phyloP scores from a whole-genome alignment of 2,888 invertebrate genomes.

The Drosophila barbarae region DNA sequence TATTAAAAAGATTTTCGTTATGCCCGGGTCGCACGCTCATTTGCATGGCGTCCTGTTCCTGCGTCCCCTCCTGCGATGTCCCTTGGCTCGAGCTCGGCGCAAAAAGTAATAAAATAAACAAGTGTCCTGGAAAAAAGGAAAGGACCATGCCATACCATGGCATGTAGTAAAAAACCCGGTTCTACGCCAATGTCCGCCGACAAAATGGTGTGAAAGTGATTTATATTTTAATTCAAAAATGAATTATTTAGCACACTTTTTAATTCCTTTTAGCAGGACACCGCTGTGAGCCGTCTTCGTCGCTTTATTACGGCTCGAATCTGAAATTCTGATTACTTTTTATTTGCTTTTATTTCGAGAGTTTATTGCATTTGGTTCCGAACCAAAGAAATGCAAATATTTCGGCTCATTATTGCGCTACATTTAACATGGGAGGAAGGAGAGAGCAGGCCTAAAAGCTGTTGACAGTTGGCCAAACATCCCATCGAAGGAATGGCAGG shows the following conservation, averaged over 20 bases:
- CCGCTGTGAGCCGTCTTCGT: conserved; percentile 18
- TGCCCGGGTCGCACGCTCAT: conserved; percentile 49
- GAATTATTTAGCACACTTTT: conserved; percentile 76
- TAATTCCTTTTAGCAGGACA: conserved; percentile 62
- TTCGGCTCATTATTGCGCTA: conserved; percentile 68
- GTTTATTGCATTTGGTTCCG: conserved; percentile 67
- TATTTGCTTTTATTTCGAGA: conserved; percentile 62
- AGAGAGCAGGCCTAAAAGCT: conserved; percentile 59
- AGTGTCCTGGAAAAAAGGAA: conserved; percentile 58
- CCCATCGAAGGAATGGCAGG: neutral
- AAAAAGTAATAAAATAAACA: conserved; percentile 73
- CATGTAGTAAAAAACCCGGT: conserved; percentile 35
- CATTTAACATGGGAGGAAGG: conserved; percentile 50
- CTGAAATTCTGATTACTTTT: conserved; percentile 74
- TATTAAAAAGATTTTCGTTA: conserved; percentile 68
- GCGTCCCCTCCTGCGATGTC: neutral
- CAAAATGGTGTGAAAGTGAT: conserved; percentile 76
- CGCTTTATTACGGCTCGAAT: conserved; percentile 58
- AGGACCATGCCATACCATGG: conserved; percentile 21
- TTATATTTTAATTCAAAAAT: conserved; percentile 77
- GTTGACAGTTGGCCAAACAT: conserved; percentile 44
- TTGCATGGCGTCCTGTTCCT: conserved; percentile 55
- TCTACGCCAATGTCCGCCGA: conserved; percentile 42
- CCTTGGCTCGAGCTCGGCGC: conserved; percentile 17
- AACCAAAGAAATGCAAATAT: conserved; percentile 66